A percentile compares a stretch with the other conserved stretches of the same genome.
These are phyloP conservation scores for Eudorcas thomsonii DNA, from an alignment of 2,113 vertebrate species.

Conservation along the genomic window DNA sequence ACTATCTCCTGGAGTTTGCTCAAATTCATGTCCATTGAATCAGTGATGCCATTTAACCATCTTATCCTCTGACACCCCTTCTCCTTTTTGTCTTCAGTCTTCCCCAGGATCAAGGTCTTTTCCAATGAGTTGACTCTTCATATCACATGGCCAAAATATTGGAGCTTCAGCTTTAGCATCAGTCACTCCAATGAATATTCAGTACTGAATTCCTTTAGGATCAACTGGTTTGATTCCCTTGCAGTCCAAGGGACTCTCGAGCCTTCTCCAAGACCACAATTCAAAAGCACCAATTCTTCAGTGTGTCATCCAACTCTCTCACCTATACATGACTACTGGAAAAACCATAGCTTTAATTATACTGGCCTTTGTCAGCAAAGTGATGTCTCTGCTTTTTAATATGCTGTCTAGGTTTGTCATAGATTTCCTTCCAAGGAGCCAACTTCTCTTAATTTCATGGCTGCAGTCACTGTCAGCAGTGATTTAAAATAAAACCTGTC, in stretches of 20 bases:
- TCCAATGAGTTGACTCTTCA: neutral
- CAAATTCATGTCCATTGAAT: neutral
- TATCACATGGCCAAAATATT: neutral
- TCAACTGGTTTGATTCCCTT: neutral
- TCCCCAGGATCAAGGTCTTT: neutral
- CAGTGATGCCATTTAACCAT: neutral
- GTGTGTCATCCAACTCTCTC: neutral
- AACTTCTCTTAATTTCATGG: neutral
- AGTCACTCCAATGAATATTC: neutral
- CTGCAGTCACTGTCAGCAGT: neutral
- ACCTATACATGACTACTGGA: neutral
- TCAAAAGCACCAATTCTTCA: neutral
- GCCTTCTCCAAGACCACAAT: neutral
- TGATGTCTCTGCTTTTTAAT: neutral
- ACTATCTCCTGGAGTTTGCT: neutral
- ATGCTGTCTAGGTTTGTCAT: neutral
- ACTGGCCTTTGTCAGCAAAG: neutral
- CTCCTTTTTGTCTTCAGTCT: neutral
- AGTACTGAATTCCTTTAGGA: neutral
- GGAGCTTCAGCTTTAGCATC: neutral
- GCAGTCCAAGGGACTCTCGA: neutral
- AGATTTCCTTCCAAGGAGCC: neutral
- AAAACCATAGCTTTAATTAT: neutral
- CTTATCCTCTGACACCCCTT: neutral
- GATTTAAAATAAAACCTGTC: neutral